Base-by-base conservation (phyloP, 2,888 invertebrate genomes). In the Dicranocentrus wangi region DNA sequence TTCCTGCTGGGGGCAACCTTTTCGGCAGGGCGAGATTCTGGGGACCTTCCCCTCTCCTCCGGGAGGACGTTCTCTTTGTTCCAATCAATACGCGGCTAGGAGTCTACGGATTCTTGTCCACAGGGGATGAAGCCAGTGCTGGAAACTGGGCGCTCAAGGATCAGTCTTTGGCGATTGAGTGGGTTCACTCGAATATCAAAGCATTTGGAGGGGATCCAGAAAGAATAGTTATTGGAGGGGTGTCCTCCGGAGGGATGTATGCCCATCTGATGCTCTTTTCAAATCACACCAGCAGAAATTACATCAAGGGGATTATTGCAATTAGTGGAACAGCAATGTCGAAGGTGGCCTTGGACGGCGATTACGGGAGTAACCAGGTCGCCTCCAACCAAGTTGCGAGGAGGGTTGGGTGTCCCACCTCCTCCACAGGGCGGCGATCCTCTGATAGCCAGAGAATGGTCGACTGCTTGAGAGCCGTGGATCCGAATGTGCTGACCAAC, bases 91-190 rank as follows among this genome's bases (percentile, higher is more conserved):
- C 65, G 17, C 23, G 78, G 5, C n/a, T 63, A 32, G 78, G 78
- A 27, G 15, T 65, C 13, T 71, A 27, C n/a, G 78, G 78, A 0
- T 78, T 23, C 23, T 5, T 65, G 1, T 3, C 39, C 1, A 78
- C 78, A n/a, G 78, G 78, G 13, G 71, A 78, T 51, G 78, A 53
- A 23, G 55, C 43, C n/a, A 25, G 43, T 47, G 68, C 68, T 23
- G 76, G 76, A 15, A 78, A 78, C 25, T 71, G 53, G 32, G 71
- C 19, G 1, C 1, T 71, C n/a, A 71, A 71, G 42, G 78, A 78
- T 23, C 55, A 58, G 25, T 42, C 71, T 8, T 47, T 78, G 28
- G 78, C 78, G 0, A 43, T 71, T 2, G 23, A 53, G 8, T 78
- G 55, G 55, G 71, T 78, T 13, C 39, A 65, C 19, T 42, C 70